Conservation (phyloP, 1,140 invertebrate species). For the Aplysia californica region DNA sequence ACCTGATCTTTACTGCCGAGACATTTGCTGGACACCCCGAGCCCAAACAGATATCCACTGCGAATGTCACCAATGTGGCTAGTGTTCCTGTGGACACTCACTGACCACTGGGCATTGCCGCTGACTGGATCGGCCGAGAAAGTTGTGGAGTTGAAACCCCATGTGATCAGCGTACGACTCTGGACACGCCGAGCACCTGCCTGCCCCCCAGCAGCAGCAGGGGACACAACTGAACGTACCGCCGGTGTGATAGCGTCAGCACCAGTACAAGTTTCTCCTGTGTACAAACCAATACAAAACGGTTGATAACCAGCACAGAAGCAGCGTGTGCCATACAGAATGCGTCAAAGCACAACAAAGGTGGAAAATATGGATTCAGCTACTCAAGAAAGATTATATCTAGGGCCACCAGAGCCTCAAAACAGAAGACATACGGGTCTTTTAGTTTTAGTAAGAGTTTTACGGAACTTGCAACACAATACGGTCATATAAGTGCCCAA, state of each 20-base stretch:
- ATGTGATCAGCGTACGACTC: constrained; percentile 56
- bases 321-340: background rate
- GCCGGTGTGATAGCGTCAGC: constrained; percentile 49
- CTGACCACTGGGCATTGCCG: constrained; percentile 48
- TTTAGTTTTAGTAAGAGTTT: too few relatives aligned
- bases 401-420: too few relatives aligned
- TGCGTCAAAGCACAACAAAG: background rate
- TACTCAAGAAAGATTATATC: background rate
- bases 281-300: constrained; percentile 17
- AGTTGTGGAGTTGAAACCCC: constrained; percentile 60
- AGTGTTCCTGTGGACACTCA: constrained; percentile 56
- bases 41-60: constrained; percentile 59
- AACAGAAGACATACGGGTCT: too few relatives aligned
- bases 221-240: constrained; percentile 47
- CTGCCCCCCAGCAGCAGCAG: background rate
- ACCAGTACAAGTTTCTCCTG: constrained; percentile 45
- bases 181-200: constrained; percentile 33
- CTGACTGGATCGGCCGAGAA: constrained; percentile 55
- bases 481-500: too few relatives aligned
- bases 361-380: background rate
- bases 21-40: constrained; percentile 49
- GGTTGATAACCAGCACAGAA: background rate
- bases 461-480: too few relatives aligned
- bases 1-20: constrained; percentile 53
- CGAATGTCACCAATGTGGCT: constrained; percentile 53